Base-by-base conservation (phyloP, 1,140 invertebrate species). In the Orchesella cincta region DNA sequence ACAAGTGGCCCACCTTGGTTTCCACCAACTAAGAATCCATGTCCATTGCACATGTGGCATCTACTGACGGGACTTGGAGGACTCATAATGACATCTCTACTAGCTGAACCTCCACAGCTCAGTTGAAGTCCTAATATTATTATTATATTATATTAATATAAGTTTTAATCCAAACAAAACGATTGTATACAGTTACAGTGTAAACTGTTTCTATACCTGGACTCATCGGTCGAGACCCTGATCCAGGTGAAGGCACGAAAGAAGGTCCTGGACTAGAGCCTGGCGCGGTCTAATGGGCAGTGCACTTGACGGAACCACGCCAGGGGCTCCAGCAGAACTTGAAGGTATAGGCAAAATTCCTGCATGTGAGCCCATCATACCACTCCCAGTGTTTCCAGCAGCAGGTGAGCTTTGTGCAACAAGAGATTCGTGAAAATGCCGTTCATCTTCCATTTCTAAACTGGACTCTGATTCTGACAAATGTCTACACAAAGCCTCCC, bases 401-500 rank as follows among this genome's bases (percentile, higher is more conserved):
- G n/a, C n/a, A n/a, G n/a, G n/a, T n/a, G n/a, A n/a, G n/a, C n/a
- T n/a, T n/a, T n/a, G 88, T 84, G 87, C 86, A 88, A 89, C 57
- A 3, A 57, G 54, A 89, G 90, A 89, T 86, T 97, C 95, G 87
- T 96, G 97, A 84, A 96, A 97, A 85, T 96, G 95, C 82, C 95
- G 90, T 85, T 98, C 95, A 86, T 98, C 96, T 86, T 98, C 96
- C 96, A 98, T 97, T 88, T 98, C 96, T 76, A 98, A 89, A 81
- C 93, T 91, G 62, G 95, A 98, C 85, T 98, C 96, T 81, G 95
- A 97, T 87, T 98, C 96, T 0, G 96, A 98, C 28, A 98, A 88
- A 87, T 98, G 96, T 74, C 96, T 90, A 85, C 96, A 98, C 12
- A 98, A n/a, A 1, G 93, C 94, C 86, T 98, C 96, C 33, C 96